Evolutionary conservation across 2,113 vertebrate species (phyloP), one percentile per base, ranked within the genome.

Genomic region (Labeo catla): DNA sequence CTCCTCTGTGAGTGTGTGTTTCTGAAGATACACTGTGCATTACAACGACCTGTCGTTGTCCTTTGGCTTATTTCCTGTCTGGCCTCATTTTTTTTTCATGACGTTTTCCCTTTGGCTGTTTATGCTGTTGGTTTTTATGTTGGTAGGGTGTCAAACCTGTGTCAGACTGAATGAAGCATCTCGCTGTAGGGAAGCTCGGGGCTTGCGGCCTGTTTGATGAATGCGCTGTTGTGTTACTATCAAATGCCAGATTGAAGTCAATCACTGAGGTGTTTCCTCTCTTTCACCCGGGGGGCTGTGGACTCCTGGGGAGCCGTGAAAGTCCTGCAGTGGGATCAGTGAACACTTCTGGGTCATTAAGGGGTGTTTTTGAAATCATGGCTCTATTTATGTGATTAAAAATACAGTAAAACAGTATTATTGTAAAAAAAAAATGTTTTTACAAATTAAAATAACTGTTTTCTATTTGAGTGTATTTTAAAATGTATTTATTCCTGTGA

Each of bases 261-360:
- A 82, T 82, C 81, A 68, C 15, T 7, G 23, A 50, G 81, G 81
- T 82, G 65, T 54, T 82, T 82, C 47, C 65, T 82, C 63, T 54
- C 15, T 50, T 54, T 77, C 28, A n/a, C 49, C n/a, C 45, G 0
- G 73, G n/a, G 47, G 47, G 28, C n/a, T 16, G n/a, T 43, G 36
- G 68, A 43, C 68, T 72, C 68, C 28, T 68, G 65, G 68, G 11
- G 68, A 12, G 8, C 68, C 2, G 6, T 19, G 34, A 39, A 36
- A 66, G 13, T 66, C 63, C 63, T 34, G 63, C 23, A 65, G 23
- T 4, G 13, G 63, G 11, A 34, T 21, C 65, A 36, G 34, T 68
- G 34, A 36, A 68, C 65, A 3, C 54, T 59, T 16, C 54, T 59
- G 16, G 4, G 2, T 72, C 4, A 16, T 45, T 45, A 11, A 2